Conservation (phyloP, 2,888 invertebrate species). For the Drosophila histrio region DNA sequence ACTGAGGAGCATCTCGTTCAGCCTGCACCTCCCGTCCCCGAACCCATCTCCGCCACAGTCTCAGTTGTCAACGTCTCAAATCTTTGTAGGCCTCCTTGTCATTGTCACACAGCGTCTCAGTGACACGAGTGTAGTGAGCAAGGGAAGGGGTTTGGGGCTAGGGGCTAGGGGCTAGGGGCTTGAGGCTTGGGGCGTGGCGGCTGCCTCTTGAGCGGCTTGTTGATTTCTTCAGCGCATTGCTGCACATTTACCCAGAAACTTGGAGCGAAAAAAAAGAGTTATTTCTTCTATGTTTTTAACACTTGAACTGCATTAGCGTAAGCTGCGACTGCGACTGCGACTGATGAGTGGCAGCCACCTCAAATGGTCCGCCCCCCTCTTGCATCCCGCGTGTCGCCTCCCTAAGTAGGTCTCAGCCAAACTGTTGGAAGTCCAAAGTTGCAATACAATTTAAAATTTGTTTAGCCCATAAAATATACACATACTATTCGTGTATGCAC, state of each 20-base stretch:
- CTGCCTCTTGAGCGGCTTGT: conserved; percentile 53
- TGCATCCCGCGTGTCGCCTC: neutral
- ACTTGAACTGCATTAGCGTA: conserved; percentile 77
- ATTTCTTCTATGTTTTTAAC: conserved; percentile 72
- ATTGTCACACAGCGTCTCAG: conserved; percentile 64
- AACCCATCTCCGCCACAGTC: neutral
- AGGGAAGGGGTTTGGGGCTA: neutral
- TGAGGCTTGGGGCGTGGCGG: conserved; percentile 7
- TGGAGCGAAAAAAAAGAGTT: conserved; percentile 38
- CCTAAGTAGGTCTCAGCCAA: conserved; percentile 30
- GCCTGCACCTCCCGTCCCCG: conserved; percentile 7
- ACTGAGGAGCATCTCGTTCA: conserved; percentile 44
- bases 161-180: neutral
- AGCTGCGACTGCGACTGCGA: conserved; percentile 51
- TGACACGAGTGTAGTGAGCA: conserved; percentile 36
- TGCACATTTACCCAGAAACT: conserved; percentile 47
- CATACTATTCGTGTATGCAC: neutral
- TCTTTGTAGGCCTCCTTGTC: conserved; percentile 71
- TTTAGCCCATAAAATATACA: conserved; percentile 31
- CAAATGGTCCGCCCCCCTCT: conserved; percentile 1
- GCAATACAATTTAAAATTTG: conserved; percentile 51
- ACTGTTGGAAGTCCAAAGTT: conserved; percentile 53
- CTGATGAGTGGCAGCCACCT: conserved; percentile 35
- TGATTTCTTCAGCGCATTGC: conserved; percentile 59
- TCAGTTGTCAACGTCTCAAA: conserved; percentile 38